These are phyloP conservation scores for Sebastes jordani DNA, from an alignment of 2,797 vertebrate genomes.

Conservation along the genomic window DNA sequence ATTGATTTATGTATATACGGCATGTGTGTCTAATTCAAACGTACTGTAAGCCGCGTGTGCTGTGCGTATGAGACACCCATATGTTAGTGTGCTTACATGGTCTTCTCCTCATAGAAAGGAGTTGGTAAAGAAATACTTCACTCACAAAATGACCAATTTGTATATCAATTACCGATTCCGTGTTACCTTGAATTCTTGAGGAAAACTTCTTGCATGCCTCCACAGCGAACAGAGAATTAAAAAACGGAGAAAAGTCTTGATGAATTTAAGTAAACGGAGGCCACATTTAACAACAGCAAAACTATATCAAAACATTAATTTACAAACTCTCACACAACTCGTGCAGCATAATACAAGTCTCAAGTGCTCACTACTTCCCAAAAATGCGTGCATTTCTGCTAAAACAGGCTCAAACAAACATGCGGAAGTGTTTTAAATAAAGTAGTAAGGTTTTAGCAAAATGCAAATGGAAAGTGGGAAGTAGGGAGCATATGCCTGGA, in stretches of 20 bases:
- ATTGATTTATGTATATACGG: not conserved
- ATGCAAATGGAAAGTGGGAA: not conserved
- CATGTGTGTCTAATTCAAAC: not conserved
- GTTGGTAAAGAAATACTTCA: not conserved
- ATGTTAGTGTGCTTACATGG: not conserved
- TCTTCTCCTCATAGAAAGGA: conserved; percentile 9
- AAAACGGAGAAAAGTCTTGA: not conserved
- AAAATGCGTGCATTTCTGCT: not conserved
- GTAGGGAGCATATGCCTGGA: not conserved
- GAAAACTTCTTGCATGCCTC: not conserved
- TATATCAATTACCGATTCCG: not conserved
- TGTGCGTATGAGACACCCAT: not conserved
- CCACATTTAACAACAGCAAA: not conserved
- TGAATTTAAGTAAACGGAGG: not conserved
- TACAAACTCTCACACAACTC: not conserved
- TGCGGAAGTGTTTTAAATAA: too few relatives aligned
- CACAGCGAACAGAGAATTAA: not conserved
- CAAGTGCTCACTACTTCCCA: not conserved
- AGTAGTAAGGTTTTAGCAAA: not conserved
- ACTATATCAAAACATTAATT: not conserved
- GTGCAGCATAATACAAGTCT: not conserved
- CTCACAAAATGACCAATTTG: not conserved
- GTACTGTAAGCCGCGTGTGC: not conserved
- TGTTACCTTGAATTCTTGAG: not conserved
- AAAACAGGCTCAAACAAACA: not conserved